A percentile compares a stretch with the other conserved stretches of the same genome.
Evolutionary conservation across 2,888 invertebrate genomes (phyloP).

Genomic region (Malachius bipustulatus): DNA sequence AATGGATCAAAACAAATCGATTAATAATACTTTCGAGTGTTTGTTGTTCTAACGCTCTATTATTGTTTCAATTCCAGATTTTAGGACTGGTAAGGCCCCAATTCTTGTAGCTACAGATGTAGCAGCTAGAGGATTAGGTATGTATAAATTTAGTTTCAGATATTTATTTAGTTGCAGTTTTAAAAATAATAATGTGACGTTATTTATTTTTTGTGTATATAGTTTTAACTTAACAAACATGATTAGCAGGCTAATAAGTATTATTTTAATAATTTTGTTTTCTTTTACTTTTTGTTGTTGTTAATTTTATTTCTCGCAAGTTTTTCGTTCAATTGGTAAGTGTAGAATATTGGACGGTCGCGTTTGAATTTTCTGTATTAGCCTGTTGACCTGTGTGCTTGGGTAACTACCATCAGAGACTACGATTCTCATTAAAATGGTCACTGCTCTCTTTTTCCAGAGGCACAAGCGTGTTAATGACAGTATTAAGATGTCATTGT

Average conservation of each 20-base stretch:
- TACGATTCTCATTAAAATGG: slow-evolving; percentile 30
- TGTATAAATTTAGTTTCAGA: slow-evolving; percentile 34
- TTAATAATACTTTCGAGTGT: no score
- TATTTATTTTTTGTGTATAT: slow-evolving; percentile 13
- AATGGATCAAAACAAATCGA: no score
- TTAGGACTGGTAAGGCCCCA: slow-evolving; percentile 70
- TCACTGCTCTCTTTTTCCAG: slow-evolving; percentile 38
- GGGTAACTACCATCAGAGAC: slow-evolving; percentile 23
- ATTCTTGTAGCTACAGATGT: slow-evolving; percentile 92
- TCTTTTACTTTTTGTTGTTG: slow-evolving; percentile 18
- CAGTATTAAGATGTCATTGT: slow-evolving; percentile 32
- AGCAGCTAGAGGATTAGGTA: slow-evolving; percentile 87
- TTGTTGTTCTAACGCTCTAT: no score
- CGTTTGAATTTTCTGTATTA: slow-evolving; percentile 25
- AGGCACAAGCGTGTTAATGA: slow-evolving; percentile 37
- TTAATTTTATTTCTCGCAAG: no score
- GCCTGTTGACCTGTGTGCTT: slow-evolving; percentile 32
- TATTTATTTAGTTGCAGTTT: no score
- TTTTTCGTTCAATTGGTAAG: no score
- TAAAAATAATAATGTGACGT: background rate
- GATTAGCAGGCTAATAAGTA: slow-evolving; percentile 32
- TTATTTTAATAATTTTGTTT: slow-evolving; percentile 17
- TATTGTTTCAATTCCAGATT: slow-evolving; percentile 55
- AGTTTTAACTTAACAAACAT: slow-evolving; percentile 16
- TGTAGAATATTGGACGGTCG: no score